phyloP scores from a whole-genome alignment of 2,888 invertebrate species.

The Agapostemon virescens region DNA sequence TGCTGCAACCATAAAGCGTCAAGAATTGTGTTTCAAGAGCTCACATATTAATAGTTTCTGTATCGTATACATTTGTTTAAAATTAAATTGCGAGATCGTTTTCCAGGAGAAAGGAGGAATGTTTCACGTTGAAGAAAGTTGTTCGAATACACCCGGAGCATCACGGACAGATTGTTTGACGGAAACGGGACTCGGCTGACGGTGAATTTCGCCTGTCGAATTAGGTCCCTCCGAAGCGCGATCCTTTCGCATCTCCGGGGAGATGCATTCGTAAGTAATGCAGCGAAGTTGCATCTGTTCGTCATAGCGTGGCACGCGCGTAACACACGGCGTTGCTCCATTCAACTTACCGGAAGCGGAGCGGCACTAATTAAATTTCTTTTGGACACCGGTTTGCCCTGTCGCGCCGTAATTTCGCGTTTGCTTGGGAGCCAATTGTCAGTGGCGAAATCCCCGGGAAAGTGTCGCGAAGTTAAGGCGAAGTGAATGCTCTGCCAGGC shows the following conservation, averaged over 20 bases:
- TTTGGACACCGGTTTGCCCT: constrained; percentile 22
- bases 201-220: constrained; percentile 22
- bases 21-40: no score
- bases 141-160: not conserved
- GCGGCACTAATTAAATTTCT: constrained; percentile 51
- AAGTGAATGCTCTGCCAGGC: not conserved
- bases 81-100: not conserved
- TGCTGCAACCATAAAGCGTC: no score
- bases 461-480: constrained; percentile 14
- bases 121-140: not conserved
- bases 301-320: constrained; percentile 8
- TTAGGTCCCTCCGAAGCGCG: constrained; percentile 13
- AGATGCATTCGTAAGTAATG: constrained; percentile 16
- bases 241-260: constrained; percentile 10
- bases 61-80: no score
- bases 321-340: not conserved
- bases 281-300: constrained; percentile 36
- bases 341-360: constrained; percentile 28
- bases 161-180: constrained; percentile 5
- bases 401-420: constrained; percentile 21
- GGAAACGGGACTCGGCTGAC: not conserved
- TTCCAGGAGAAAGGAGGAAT: not conserved
- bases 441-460: constrained; percentile 9
- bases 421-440: constrained; percentile 9
- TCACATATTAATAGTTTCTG: no score